Conservation (phyloP, 2,888 invertebrate species). For the Adela reaumurella region DNA sequence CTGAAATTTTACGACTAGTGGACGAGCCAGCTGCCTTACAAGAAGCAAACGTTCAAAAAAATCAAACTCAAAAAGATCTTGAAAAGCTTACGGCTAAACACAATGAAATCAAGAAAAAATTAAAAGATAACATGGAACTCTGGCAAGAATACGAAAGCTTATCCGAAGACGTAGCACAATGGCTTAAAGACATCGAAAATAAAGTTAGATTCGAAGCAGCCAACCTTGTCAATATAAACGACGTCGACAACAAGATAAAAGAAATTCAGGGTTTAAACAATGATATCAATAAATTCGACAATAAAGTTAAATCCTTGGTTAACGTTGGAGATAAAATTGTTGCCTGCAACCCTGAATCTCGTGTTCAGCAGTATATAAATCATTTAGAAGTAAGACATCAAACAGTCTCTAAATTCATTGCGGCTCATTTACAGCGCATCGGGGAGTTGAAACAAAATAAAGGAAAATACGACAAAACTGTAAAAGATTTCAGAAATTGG, state of each 20-base stretch:
- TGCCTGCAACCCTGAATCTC: slow-evolving; percentile 76
- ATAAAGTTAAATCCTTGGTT: slow-evolving; percentile 64
- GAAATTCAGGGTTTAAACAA: slow-evolving; percentile 63
- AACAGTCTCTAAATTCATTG: slow-evolving; percentile 67
- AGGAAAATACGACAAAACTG: slow-evolving; percentile 62
- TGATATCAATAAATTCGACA: slow-evolving; percentile 62
- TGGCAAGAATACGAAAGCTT: slow-evolving; percentile 80
- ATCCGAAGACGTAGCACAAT: slow-evolving; percentile 69
- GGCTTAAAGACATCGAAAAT: slow-evolving; percentile 78
- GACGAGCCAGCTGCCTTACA: slow-evolving; percentile 68
- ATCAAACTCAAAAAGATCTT: slow-evolving; percentile 67
- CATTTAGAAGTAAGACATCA: slow-evolving; percentile 76
- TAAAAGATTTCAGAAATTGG: slow-evolving; percentile 74
- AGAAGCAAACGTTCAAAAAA: slow-evolving; percentile 65
- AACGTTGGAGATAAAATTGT: slow-evolving; percentile 69
- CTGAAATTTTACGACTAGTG: slow-evolving; percentile 67
- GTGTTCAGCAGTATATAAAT: slow-evolving; percentile 75
- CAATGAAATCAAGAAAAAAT: slow-evolving; percentile 61
- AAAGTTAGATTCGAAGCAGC: slow-evolving; percentile 70
- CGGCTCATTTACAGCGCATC: slow-evolving; percentile 67
- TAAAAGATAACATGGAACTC: slow-evolving; percentile 68
- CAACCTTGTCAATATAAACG: slow-evolving; percentile 64
- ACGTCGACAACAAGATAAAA: slow-evolving; percentile 65
- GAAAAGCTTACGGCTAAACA: slow-evolving; percentile 66
- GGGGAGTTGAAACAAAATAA: slow-evolving; percentile 69